Conservation (phyloP, 2,888 invertebrate genomes). For the Epiperipatus broadwayi region DNA sequence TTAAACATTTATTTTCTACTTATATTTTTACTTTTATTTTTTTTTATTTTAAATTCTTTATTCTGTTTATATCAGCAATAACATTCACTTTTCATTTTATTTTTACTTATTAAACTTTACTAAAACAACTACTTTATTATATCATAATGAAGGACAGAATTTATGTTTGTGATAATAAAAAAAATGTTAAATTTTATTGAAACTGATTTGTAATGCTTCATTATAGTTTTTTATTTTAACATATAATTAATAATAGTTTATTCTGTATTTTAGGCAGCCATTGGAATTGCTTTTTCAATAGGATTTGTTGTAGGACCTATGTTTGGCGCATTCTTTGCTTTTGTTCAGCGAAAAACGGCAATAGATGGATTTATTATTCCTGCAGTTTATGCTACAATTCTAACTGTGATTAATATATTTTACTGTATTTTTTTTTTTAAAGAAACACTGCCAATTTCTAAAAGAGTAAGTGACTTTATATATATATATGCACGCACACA, state of each 20-base stretch:
- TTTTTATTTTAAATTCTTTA: no score
- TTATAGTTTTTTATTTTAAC: constrained; percentile 1
- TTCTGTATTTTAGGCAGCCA: constrained; percentile 51
- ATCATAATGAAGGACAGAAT: background rate
- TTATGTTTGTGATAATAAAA: constrained; percentile 7
- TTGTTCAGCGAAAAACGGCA: constrained; percentile 34
- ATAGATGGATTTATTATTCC: constrained; percentile 55
- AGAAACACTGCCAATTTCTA: constrained; percentile 59
- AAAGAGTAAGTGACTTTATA: constrained; percentile 25
- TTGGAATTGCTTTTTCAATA: constrained; percentile 88
- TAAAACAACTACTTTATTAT: background rate
- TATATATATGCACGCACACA: background rate
- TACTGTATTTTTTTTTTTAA: constrained; percentile 51
- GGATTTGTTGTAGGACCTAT: constrained; percentile 93
- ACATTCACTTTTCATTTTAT: no score
- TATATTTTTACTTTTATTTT: no score
- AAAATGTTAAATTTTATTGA: background rate
- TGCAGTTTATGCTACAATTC: constrained; percentile 46
- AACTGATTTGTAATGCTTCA: background rate
- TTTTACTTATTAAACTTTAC: no score
- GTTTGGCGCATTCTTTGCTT: constrained; percentile 73
- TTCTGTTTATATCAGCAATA: no score
- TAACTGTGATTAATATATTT: constrained; percentile 55
- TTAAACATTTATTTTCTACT: no score
- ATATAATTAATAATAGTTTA: constrained; percentile 8